Evolutionary conservation across 30 jellyfish, hydroid and myxozoan species (phyloP).

Genomic region (Aurelia sp.): DNA sequence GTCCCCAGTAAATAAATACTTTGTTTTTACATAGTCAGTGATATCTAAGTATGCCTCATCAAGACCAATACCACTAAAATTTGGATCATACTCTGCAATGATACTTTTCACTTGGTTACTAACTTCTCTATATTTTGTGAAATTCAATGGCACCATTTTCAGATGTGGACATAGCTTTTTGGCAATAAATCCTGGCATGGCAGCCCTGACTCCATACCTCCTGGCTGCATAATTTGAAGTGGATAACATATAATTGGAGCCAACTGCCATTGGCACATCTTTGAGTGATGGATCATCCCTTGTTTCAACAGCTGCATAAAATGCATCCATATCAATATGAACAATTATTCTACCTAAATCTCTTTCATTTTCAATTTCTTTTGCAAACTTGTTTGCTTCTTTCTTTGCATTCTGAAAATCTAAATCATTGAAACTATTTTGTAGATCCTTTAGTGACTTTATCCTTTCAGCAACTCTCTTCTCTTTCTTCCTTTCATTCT

Average conservation of each 20-base stretch:
- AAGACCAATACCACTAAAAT: constrained; percentile 74
- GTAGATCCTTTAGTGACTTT: constrained; percentile 21
- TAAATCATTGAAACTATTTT: constrained; percentile 45
- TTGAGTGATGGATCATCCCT: constrained; percentile 83
- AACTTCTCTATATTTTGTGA: constrained; percentile 76
- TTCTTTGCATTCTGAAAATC: constrained; percentile 63
- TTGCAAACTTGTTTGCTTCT: constrained; percentile 52
- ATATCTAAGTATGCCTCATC: constrained; percentile 98
- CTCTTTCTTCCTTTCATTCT: constrained; percentile 91
- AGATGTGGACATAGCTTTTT: constrained; percentile 94
- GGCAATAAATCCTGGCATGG: constrained; percentile 99
- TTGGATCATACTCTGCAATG: constrained; percentile 85
- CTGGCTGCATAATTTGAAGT: constrained; percentile 97
- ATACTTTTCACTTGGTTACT: constrained; percentile 74
- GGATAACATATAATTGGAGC: constrained; percentile 82
- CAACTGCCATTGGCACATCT: constrained; percentile 99
- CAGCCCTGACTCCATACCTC: constrained; percentile 97
- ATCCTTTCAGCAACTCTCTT: constrained; percentile 62
- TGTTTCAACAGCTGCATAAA: constrained; percentile 98
- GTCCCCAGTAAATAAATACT: background rate
- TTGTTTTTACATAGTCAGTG: constrained; percentile 68
- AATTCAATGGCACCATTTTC: constrained; percentile 78
- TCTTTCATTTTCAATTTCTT: constrained; percentile 41
- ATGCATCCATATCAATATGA: constrained; percentile 99
- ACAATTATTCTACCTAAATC: constrained; percentile 80